Percentiles rank a stretch among this genome's conserved stretches.
Conservation (phyloP, 2,888 invertebrate species). For the Conus canariensis region DNA sequence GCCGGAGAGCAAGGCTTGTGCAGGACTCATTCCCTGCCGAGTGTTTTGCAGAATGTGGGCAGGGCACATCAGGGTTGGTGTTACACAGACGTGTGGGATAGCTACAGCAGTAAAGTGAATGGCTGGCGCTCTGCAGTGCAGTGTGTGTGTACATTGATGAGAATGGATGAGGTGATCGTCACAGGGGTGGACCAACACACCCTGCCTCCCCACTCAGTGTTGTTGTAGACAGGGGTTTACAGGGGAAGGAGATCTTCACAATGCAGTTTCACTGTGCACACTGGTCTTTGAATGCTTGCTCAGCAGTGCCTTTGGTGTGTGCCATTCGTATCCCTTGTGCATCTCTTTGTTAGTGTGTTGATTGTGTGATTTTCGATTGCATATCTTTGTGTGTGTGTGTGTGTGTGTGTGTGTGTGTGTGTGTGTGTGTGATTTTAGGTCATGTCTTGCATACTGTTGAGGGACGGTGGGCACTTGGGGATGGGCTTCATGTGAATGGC, state of each 20-base stretch:
- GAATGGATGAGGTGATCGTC: constrained; percentile 41
- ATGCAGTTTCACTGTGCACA: background rate
- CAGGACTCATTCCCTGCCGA: background rate
- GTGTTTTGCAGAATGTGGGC: too few species aligned
- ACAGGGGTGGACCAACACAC: constrained; percentile 39
- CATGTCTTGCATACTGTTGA: too few species aligned
- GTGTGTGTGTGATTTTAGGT: too few species aligned
- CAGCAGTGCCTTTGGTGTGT: too few species aligned
- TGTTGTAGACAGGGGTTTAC: constrained; percentile 5
- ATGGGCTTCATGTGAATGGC: too few species aligned
- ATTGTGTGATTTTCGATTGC: too few species aligned
- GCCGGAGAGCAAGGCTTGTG: background rate
- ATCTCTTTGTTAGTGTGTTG: too few species aligned
- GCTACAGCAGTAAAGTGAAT: constrained; percentile 40
- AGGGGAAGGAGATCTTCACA: background rate
- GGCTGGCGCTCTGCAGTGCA: constrained; percentile 43
- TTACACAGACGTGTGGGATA: constrained; percentile 32
- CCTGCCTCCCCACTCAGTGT: constrained; percentile 1
- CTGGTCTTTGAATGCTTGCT: too few species aligned
- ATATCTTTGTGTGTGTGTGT: too few species aligned
- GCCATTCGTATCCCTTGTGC: too few species aligned
- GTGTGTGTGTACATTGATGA: constrained; percentile 38
- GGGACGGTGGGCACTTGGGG: too few species aligned
- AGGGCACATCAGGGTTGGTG: background rate
- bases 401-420: too few species aligned